Evolutionary conservation across 2,113 vertebrate genomes (phyloP), one percentile per base, ranked within the genome.

Genomic region (Entelurus aequoreus): DNA sequence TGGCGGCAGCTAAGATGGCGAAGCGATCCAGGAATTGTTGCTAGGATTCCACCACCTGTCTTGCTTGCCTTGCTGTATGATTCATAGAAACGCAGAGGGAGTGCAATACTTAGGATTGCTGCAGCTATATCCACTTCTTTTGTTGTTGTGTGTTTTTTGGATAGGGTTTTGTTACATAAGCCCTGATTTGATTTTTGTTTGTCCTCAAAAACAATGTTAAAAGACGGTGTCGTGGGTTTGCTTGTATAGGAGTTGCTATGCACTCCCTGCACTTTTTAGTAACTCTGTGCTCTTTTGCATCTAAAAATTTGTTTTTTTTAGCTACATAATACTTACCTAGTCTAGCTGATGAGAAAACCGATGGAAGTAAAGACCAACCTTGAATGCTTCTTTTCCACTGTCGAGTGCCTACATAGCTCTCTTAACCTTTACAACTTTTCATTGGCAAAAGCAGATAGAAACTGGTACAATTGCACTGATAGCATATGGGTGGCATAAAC

Each of bases 21-120:
- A 82, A 75, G 75, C 14, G 65, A 71, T 83, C 68, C 59, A 66
- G 81, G 78, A 71, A 77, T 83, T 71, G 75, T 81, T 84, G 81
- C 71, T 84, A 78, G 72, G 82, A 81, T 82, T 79, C 69, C 74
- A 76, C 70, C 74, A 66, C 68, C 73, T 81, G 74, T 79, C 77
- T 60, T 62, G 69, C 38, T 58, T 66, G 55, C 42, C 12, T 46
- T 46, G 49, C 71, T 70, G 63, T 77, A 59, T 79, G 79, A 85
- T 83, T 84, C 73, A 82, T 79, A 61, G 62, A 60, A 69, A 62
- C 63, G 48, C 40, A 57, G 37, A 72, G 69, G 54, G 59, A 71
- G 72, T 57, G 37, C 65, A 73, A 76, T 71, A 71, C 54, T 4
- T 37, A 79, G 53, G 7, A 1, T 57, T 21, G 58, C 35, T 42